These are phyloP conservation scores for Ancistrus triradiatus DNA, from an alignment of 2,113 vertebrate species.

Conservation along the genomic window DNA sequence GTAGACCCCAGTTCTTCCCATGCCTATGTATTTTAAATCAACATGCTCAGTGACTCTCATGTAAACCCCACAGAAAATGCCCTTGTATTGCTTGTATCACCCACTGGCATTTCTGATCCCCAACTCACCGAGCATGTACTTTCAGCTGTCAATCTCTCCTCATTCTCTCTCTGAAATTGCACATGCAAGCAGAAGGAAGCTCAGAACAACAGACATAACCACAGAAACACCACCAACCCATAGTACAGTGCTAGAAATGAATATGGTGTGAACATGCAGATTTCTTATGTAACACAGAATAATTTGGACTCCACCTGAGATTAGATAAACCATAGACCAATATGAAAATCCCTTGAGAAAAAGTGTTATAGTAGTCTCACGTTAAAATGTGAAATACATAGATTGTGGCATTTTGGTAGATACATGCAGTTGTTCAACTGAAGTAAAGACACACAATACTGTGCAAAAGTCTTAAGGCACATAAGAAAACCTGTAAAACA, in stretches of 20 bases:
- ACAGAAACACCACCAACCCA: slow-evolving; percentile 22
- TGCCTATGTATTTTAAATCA: slow-evolving; percentile 18
- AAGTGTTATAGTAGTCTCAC: too few relatives aligned
- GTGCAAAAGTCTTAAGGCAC: too few relatives aligned
- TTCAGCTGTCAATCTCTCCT: slow-evolving; percentile 51
- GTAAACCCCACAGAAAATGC: slow-evolving; percentile 26
- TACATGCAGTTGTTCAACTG: too few relatives aligned
- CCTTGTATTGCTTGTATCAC: slow-evolving; percentile 25
- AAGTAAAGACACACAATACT: too few relatives aligned
- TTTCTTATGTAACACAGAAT: background rate
- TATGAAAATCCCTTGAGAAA: background rate
- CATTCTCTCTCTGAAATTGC: slow-evolving; percentile 52
- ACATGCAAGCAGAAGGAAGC: slow-evolving; percentile 50
- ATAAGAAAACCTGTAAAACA: too few relatives aligned
- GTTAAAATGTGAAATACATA: too few relatives aligned
- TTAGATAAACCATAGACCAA: background rate
- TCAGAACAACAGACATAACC: slow-evolving; percentile 24
- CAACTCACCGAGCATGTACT: slow-evolving; percentile 52
- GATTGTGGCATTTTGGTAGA: too few relatives aligned
- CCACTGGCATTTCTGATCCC: slow-evolving; percentile 22
- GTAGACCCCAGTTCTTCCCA: background rate
- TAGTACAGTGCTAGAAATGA: background rate
- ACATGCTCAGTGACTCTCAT: slow-evolving; percentile 8
- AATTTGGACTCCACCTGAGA: background rate
- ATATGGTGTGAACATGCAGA: slow-evolving; percentile 1